phyloP scores from a whole-genome alignment of 2,888 invertebrate genomes.

The Acholoe squamosa region DNA sequence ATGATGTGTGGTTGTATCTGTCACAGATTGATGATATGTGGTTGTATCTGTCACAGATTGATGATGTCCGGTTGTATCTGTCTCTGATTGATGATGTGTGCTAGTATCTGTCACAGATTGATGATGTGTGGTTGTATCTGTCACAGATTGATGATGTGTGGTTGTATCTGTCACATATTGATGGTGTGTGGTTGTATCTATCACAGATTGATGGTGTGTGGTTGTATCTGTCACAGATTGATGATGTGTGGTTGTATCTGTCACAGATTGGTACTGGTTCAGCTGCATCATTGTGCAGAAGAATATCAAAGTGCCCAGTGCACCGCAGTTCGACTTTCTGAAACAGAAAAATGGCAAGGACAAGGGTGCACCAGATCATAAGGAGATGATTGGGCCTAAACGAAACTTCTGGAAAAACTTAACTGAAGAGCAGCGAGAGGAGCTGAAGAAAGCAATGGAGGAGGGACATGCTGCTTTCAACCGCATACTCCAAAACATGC shows the following conservation, averaged over 20 bases:
- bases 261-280: constrained; percentile 79
- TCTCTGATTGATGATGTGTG: no score
- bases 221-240: no score
- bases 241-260: not conserved
- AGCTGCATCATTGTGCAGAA: constrained; percentile 77
- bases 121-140: no score
- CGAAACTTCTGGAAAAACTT: constrained; percentile 72
- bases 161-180: no score
- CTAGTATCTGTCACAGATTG: no score
- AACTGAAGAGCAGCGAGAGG: constrained; percentile 74
- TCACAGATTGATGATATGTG: no score
- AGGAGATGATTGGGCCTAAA: constrained; percentile 2
- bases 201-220: no score
- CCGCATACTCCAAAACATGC: constrained; percentile 83
- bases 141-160: no score
- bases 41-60: no score
- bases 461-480: constrained; percentile 84
- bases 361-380: constrained; percentile 25
- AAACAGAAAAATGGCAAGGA: constrained; percentile 46
- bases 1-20: no score
- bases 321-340: constrained; percentile 61
- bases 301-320: constrained; percentile 71
- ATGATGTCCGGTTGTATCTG: no score
- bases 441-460: constrained; percentile 75
- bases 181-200: no score